Base-by-base conservation (phyloP, 2,888 invertebrate genomes). In the Melitaea athalia region DNA sequence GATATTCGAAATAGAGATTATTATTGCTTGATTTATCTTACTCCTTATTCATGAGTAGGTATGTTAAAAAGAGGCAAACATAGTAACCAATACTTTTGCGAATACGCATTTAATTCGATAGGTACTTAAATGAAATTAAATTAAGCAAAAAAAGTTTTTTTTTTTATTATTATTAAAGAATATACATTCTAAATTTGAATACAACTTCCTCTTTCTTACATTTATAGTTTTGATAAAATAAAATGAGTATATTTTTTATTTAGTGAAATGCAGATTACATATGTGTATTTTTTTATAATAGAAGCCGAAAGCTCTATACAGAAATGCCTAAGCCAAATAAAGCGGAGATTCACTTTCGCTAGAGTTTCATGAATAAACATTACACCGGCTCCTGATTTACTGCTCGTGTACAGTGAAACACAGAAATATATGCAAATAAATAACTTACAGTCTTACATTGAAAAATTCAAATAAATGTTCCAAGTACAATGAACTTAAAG, bases 311-410 rank as follows among this genome's bases (percentile, higher is more conserved):
- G 12, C 17, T 33, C 61, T 68, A 53, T 63, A 66, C 31, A 60
- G 59, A 55, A 63, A 68, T 52, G 55, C 49, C 62, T 68, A 59
- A 71, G 68, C 63, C n/a, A 57, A 62, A 71, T 68, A 84, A 85
- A 88, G 89, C 87, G 89, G 87, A 89, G 87, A 87, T 87, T 89
- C 89, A 84, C 89, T 91, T 88, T 89, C 90, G 80, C 81, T 85
- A 84, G 87, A 86, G 87, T 89, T 85, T 87, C 91, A 91, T 92
- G 92, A 92, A 92, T 92, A 92, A 91, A 91, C 91, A 91, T 90
- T 85, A 86, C 82, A 81, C 74, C 85, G 78, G 73, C 79, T 83
- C 43, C 87, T 91, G 91, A 91, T 91, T 91, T 91, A 91, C 87
- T 81, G 82, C 79, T 75, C 72, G 73, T 74, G 74, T 73, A 75